A percentile compares a stretch with the other conserved stretches of the same genome.
Evolutionary conservation across 1,140 invertebrate species (phyloP).

Genomic region (Drosophila eugracilis): DNA sequence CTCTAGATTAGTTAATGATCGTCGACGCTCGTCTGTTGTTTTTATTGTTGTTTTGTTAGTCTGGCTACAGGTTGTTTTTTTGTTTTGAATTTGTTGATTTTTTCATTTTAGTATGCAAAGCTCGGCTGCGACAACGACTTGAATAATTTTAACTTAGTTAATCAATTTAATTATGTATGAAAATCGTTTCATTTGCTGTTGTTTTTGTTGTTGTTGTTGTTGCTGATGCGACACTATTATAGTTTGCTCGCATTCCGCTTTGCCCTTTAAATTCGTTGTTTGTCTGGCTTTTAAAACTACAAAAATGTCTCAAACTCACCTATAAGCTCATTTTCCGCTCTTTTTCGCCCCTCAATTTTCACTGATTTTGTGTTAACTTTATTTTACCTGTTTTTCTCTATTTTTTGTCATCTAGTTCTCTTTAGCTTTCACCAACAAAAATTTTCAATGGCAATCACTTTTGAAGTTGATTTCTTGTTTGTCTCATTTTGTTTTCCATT

Average conservation of each 20-base stretch:
- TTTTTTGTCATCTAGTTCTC: constrained; percentile 7
- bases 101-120: constrained; percentile 48
- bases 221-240: constrained; percentile 34
- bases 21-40: constrained; percentile 1
- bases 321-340: background rate
- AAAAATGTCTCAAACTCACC: constrained; percentile 8
- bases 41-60: constrained; percentile 14
- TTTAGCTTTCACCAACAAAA: constrained; percentile 32
- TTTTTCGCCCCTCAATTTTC: background rate
- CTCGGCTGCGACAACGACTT: constrained; percentile 31
- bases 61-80: constrained; percentile 17
- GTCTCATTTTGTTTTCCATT: background rate
- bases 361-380: background rate
- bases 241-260: constrained; percentile 30
- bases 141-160: constrained; percentile 59
- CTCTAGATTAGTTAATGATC: constrained; percentile 64
- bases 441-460: constrained; percentile 30
- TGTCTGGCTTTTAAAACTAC: constrained; percentile 9
- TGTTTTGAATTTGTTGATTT: constrained; percentile 16
- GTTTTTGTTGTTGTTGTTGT: constrained; percentile 6
- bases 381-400: background rate
- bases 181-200: constrained; percentile 49
- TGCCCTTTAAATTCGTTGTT: background rate
- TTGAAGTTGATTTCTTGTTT: constrained; percentile 19
- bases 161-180: constrained; percentile 62